Percentiles rank a stretch among this genome's conserved stretches.
Evolutionary conservation across 2,888 invertebrate species (phyloP).

Genomic region (Lampropteryx suffumata): DNA sequence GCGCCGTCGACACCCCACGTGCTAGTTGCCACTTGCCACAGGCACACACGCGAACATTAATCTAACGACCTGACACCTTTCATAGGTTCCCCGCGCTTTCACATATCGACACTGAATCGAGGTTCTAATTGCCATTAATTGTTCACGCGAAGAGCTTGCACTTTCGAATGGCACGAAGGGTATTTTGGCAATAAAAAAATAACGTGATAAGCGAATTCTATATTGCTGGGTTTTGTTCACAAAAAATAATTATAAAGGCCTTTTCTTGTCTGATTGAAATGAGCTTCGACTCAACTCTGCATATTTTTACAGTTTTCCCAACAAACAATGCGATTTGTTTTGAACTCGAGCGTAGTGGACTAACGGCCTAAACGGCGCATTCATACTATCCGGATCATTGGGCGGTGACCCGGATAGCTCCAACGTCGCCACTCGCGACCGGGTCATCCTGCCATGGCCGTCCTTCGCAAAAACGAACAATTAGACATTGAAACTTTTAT

Average conservation of each 20-base stretch:
- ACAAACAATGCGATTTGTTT: constrained; percentile 6
- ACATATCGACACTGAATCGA: constrained; percentile 44
- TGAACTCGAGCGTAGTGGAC: constrained; percentile 35
- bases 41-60: constrained; percentile 76
- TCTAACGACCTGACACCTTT: constrained; percentile 62
- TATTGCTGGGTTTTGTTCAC: constrained; percentile 15
- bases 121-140: constrained; percentile 47
- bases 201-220: constrained; percentile 13
- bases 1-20: constrained; percentile 61
- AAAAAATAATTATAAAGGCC: neutral
- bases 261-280: neutral
- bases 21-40: constrained; percentile 33
- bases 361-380: constrained; percentile 37
- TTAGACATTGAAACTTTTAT: constrained; percentile 37
- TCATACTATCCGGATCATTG: constrained; percentile 35
- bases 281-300: neutral
- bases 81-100: constrained; percentile 37
- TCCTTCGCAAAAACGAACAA: constrained; percentile 55
- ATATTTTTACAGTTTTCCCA: neutral
- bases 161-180: constrained; percentile 8
- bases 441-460: constrained; percentile 66
- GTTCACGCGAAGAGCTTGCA: constrained; percentile 25
- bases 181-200: constrained; percentile 9
- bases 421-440: constrained; percentile 76
- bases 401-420: constrained; percentile 78